These are phyloP conservation scores for Phalacrocorax aristotelis DNA, from an alignment of 2,113 vertebrate genomes.

Conservation along the genomic window DNA sequence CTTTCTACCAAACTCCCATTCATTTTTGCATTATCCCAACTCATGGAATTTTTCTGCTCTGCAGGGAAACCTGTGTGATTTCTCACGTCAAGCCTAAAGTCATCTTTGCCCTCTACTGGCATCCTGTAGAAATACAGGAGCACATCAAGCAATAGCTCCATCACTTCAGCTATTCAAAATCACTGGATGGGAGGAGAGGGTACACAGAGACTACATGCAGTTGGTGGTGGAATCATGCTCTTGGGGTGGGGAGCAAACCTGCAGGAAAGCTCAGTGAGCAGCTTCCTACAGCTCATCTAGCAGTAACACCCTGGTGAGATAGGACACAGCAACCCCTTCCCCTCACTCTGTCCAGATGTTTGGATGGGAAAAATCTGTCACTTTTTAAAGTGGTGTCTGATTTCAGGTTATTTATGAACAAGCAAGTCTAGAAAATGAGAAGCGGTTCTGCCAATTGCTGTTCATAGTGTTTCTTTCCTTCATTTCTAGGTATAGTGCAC, in stretches of 20 bases:
- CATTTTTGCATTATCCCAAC: background rate
- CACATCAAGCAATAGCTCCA: background rate
- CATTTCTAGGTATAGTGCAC: background rate
- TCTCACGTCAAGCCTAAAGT: background rate
- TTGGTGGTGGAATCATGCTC: background rate
- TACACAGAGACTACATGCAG: too few relatives aligned
- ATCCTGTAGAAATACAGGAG: slow-evolving; percentile 32
- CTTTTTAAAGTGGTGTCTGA: background rate
- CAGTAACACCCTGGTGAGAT: background rate
- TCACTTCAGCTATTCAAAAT: background rate
- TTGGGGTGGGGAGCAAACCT: background rate
- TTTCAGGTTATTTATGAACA: background rate
- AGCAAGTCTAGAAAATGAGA: background rate
- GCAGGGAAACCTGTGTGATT: background rate
- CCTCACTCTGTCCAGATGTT: background rate
- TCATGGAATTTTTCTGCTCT: background rate
- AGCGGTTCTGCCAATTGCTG: background rate
- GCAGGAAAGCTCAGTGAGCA: background rate
- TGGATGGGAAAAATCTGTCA: background rate
- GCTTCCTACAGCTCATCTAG: background rate
- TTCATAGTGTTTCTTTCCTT: background rate
- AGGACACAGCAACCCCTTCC: background rate
- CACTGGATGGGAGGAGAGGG: background rate
- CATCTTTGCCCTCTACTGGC: slow-evolving; percentile 65
- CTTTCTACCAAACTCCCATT: background rate